Conservation (phyloP, 2,888 invertebrate species). For the Cephus pulcher region DNA sequence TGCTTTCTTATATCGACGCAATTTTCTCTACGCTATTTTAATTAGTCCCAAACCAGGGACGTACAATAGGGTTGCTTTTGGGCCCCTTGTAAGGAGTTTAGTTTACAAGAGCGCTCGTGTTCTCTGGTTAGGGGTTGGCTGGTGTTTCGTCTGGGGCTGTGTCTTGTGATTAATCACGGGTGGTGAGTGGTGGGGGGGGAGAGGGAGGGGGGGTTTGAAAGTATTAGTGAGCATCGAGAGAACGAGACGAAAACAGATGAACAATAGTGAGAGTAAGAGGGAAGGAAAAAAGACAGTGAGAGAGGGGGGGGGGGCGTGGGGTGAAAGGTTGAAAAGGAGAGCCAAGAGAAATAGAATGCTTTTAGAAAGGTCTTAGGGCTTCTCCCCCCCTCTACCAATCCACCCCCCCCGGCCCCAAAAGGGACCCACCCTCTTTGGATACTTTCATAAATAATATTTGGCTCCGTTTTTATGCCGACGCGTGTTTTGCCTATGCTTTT, state of each 20-base stretch:
- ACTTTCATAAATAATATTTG: slow-evolving; percentile 30
- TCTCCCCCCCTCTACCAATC: not conserved
- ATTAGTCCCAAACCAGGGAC: not conserved
- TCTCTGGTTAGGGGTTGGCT: not conserved
- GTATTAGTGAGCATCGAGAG: not conserved
- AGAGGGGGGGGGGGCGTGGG: not conserved
- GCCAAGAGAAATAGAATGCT: slow-evolving; percentile 3
- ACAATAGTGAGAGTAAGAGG: not conserved
- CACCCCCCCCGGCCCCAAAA: not conserved
- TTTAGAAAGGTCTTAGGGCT: slow-evolving; percentile 14
- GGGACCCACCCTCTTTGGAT: slow-evolving; percentile 8
- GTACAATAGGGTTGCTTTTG: not conserved
- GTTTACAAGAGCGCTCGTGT: not conserved
- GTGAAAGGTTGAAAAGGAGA: slow-evolving; percentile 1
- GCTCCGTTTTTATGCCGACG: slow-evolving; percentile 14
- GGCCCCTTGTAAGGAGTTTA: not conserved
- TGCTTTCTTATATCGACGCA: not conserved
- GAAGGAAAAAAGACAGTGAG: not conserved
- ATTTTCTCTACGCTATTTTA: not conserved
- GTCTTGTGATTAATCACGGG: not conserved
- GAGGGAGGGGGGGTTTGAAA: not conserved
- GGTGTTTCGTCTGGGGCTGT: not conserved
- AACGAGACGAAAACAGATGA: slow-evolving; percentile 8
- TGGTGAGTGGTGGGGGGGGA: not conserved
- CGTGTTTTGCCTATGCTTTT: slow-evolving; percentile 18